Conservation (phyloP, 2,888 invertebrate species). For the Athalia rosae region DNA sequence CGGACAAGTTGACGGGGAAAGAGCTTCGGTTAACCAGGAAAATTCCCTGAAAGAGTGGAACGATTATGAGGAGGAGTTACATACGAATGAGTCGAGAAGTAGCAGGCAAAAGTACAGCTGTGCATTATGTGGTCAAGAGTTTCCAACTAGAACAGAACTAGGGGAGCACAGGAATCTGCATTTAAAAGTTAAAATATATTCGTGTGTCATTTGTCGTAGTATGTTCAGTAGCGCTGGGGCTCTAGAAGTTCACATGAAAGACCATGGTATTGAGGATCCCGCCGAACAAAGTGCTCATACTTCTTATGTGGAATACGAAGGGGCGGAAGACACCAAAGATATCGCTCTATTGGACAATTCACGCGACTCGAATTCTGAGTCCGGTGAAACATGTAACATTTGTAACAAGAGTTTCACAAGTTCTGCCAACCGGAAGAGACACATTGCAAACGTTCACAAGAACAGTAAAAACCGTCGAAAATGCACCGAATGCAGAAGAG, state of each 20-base stretch:
- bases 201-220: conserved; percentile 77
- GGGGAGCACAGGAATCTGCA: conserved; percentile 82
- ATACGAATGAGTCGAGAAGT: conserved; percentile 34
- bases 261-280: conserved; percentile 64
- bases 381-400: conserved; percentile 74
- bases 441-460: conserved; percentile 63
- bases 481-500: conserved; percentile 79
- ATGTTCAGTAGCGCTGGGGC: conserved; percentile 79
- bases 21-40: conserved; percentile 37
- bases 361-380: conserved; percentile 58
- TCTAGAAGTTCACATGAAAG: conserved; percentile 69
- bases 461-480: conserved; percentile 72
- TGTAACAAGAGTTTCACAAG: conserved; percentile 78
- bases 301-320: conserved; percentile 58
- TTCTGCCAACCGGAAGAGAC: conserved; percentile 65
- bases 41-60: conserved; percentile 51
- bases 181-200: conserved; percentile 80
- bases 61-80: conserved; percentile 51
- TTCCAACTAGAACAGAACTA: conserved; percentile 78
- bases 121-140: conserved; percentile 79
- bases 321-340: conserved; percentile 48
- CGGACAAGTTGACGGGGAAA: neutral
- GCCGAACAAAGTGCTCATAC: conserved; percentile 59
- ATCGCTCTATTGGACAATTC: conserved; percentile 48
- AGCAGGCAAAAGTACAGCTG: conserved; percentile 72